These are phyloP conservation scores for Andinoacara biseriatus DNA, from an alignment of 2,113 vertebrate genomes.

Conservation along the genomic window DNA sequence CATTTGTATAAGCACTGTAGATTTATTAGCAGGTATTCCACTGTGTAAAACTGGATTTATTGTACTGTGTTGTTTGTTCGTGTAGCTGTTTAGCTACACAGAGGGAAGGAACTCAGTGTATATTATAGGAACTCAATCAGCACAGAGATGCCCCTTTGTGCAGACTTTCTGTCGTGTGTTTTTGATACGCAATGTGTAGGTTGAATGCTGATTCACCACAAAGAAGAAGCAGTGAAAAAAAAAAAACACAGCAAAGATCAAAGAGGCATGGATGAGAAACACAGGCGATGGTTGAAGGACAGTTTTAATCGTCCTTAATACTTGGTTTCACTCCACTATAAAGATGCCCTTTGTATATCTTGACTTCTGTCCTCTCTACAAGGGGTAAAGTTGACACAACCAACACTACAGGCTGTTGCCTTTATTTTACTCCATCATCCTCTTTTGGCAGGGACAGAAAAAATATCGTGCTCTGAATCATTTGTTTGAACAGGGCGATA, in stretches of 20 bases:
- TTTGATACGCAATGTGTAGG: background rate
- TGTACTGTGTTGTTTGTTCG: background rate
- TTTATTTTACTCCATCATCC: constrained; percentile 47
- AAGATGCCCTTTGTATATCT: background rate
- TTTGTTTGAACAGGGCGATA: constrained; percentile 70
- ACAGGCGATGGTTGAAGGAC: background rate
- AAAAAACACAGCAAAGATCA: background rate
- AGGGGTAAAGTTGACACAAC: background rate
- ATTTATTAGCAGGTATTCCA: background rate
- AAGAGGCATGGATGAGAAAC: background rate
- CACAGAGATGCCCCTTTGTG: background rate
- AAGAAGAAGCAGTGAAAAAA: background rate
- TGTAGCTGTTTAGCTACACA: background rate
- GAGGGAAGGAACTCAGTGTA: background rate
- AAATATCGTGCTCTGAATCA: constrained; percentile 69
- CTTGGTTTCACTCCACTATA: background rate
- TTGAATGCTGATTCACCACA: background rate
- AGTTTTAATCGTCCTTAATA: background rate
- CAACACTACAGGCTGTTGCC: background rate
- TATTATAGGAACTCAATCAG: background rate
- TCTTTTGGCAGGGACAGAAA: constrained; percentile 62
- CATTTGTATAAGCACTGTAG: constrained; percentile 10
- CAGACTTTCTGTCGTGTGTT: background rate
- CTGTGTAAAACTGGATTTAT: constrained; percentile 13
- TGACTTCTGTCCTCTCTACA: background rate